Base-by-base conservation (phyloP, 2,888 invertebrate species). In the Leptarthrus brevirostris region DNA sequence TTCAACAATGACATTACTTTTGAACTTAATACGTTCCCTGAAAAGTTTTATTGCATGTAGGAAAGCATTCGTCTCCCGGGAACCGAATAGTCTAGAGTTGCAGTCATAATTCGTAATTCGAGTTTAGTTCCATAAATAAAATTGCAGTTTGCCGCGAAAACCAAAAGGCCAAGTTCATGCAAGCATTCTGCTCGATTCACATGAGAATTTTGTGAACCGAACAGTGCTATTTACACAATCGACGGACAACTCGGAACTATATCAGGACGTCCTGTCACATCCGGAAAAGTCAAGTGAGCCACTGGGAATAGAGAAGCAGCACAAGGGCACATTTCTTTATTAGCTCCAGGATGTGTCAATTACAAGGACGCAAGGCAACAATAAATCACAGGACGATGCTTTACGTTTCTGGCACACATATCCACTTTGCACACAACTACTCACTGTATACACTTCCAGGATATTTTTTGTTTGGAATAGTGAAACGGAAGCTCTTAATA, bases 311-410 rank as follows among this genome's bases (percentile, higher is more conserved):
- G 20, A 61, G 20, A 10, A n/a, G n/a, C n/a, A n/a, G 61, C 22
- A 61, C 61, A 61, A 61, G 40, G 61, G 61, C 61, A 61, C 61
- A 61, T 61, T 61, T 61, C 61, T 61, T 61, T 61, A 61, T 61
- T 61, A 61, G 61, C 61, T 61, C 61, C 40, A 61, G 36, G 61
- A 61, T 61, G 61, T 61, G 61, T 61, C 61, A 61, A 61, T 61
- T 61, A 61, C 61, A 61, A 61, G 61, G 61, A 61, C 61, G 61
- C 61, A 61, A 36, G 61, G 40, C 61, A 12, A 40, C 40, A 61
- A 61, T 61, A 61, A 61, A 61, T 61, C 61, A 61, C 61, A 40
- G 61, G 40, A 61, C 61, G 61, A 36, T 36, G 18, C 40, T 20
- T 22, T 61, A 20, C 61, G 36, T 36, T 61, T 20, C 18, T 18